Conservation (phyloP, 2,113 vertebrate species). For the Chinchilla lanigera region DNA sequence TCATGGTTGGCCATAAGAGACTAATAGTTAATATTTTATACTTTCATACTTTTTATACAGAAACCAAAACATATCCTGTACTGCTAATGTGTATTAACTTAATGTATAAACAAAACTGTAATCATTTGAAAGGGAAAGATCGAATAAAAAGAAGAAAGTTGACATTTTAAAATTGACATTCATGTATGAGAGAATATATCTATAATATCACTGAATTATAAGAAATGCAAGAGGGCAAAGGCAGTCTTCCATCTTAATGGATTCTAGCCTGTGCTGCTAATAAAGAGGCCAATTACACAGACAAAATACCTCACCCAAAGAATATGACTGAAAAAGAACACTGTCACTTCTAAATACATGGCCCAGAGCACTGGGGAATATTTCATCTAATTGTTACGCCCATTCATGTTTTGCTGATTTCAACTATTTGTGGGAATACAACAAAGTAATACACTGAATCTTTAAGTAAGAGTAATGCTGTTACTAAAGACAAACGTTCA, state of each 20-base stretch:
- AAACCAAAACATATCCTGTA: slow-evolving; percentile 53
- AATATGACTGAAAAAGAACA: not conserved
- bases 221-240: not conserved
- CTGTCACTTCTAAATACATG: not conserved
- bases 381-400: not conserved
- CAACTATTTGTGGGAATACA: slow-evolving; percentile 15
- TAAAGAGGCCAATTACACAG: not conserved
- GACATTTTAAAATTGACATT: not conserved
- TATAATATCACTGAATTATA: not conserved
- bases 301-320: not conserved
- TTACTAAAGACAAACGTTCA: not conserved
- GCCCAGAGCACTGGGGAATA: not conserved
- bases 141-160: not conserved
- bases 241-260: not conserved
- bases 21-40: slow-evolving; percentile 43
- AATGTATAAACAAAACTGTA: not conserved
- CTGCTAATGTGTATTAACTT: not conserved
- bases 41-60: slow-evolving; percentile 57
- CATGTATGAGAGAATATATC: not conserved
- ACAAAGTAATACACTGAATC: not conserved
- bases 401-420: slow-evolving; percentile 8
- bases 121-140: not conserved
- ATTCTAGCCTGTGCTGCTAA: not conserved
- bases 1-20: not conserved
- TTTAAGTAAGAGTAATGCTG: not conserved